Evolutionary conservation across 2,888 invertebrate species (phyloP), one percentile per base, ranked within the genome.

Genomic region (Himalopsyche anomala): DNA sequence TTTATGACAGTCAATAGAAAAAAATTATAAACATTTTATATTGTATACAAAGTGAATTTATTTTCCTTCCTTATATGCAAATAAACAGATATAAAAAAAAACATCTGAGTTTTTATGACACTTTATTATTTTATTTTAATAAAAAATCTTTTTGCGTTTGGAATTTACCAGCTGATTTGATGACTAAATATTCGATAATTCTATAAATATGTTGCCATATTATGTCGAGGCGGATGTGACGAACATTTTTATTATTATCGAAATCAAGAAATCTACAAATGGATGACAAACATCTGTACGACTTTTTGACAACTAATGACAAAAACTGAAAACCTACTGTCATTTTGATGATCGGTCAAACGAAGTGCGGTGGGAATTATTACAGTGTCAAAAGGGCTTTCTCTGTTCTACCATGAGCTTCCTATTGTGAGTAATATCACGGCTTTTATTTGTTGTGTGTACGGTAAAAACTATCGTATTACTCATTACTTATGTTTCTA

Each of bases 381-480:
- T 85, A 69, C 55, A 45, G 74, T 81, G 80, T 55, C 40, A 62
- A 83, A 83, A 85, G 82, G 45, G 80, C 56, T 56, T 38, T 45
- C 80, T 55, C 36, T 40, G 81, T 80, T 74, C 86, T 83, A 86
- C 81, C 80, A 94, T 94, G 94, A 95, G 95, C 92, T 95, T 95
- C 91, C 92, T 95, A 90, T 95, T 95, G 95, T 95, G 91, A 95
- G 95, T 94, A 92, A 83, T 74, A 69, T 74, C 19, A 17, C 38
- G 38, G 28, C 38, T 19, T 36, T 36, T 54, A 19, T 54, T 82
- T 82, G 82, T 82, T 82, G 55, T 82, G 81, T 45, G 17, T 80
- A 42, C 42, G 74, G 36, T 36, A 28, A 74, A 38, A 74, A 74
- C 51, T 80, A 80, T 80, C 19, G 40, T 51, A 80, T 80, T 80